Base-by-base conservation (phyloP, 2,797 vertebrate species). In the Pteropus rufus region DNA sequence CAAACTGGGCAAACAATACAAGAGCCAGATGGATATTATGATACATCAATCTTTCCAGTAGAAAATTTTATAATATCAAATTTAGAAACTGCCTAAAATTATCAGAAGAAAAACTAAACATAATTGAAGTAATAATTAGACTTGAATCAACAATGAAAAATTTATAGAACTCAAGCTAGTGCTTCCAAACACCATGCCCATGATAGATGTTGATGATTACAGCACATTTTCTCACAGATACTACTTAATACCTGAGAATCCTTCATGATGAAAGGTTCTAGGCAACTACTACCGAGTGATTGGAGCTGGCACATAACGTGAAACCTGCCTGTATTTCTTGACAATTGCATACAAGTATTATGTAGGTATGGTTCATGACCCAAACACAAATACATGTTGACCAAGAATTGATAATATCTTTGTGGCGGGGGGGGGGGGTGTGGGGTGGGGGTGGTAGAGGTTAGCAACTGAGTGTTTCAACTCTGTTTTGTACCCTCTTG, bases 11-110 rank as follows among this genome's bases (percentile, higher is more conserved):
- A 82, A 89, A 62, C n/a, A 94, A 70, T 24, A 60, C 29, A 90
- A 83, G 64, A 49, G 39, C 24, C 89, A 82, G 75, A 87, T 96
- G 86, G 56, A 52, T 79, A 58, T 82, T 60, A 52, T 36, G 54
- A 56, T 64, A 86, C 11, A 90, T 86, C 65, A 60, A 79, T 93
- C 39, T 89, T 85, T 81, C 34, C 52, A 72, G 58, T 91, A 92
- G 69, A 58, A 93, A 70, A 70, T 77, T 96, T 93, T 94, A 90
- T 93, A 62, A 56, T 46, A 85, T 31, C 31, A 67, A 62, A 87
- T 86, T 91, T 70, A 93, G 52, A 86, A 89, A 56, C 6, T n/a
- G 34, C 3, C 2, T 26, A 29, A 85, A 77, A 52, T 52, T 54
- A 72, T 83, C 36, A 14, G 31, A 82, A 94, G 29, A 80, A 87